A percentile compares a stretch with the other conserved stretches of the same genome.
Evolutionary conservation across 1,140 invertebrate genomes (phyloP).

Genomic region (Nasonia giraulti): DNA sequence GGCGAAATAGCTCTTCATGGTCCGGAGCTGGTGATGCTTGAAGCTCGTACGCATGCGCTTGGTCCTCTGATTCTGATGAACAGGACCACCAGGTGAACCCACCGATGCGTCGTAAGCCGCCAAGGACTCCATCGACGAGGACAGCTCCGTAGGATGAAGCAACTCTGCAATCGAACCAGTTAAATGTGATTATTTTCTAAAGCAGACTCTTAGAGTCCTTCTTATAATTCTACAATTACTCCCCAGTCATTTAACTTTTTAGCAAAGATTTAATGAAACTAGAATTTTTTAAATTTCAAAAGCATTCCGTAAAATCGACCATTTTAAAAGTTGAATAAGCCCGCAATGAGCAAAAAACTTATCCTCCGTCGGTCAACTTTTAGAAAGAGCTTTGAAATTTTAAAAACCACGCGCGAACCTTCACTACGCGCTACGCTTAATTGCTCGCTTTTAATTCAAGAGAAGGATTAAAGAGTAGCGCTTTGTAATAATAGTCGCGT

Average conservation of each 20-base stretch:
- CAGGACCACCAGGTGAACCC: conserved; percentile 81
- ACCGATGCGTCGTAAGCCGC: conserved; percentile 82
- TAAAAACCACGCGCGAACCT: too few relatives aligned
- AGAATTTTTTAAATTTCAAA: too few relatives aligned
- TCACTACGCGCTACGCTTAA: background rate
- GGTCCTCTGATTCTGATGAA: conserved; percentile 79
- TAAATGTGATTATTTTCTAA: background rate
- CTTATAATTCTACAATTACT: too few relatives aligned
- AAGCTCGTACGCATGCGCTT: conserved; percentile 97
- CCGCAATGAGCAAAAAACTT: background rate
- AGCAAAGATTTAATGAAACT: too few relatives aligned
- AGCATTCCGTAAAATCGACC: too few relatives aligned
- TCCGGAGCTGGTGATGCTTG: conserved; percentile 96
- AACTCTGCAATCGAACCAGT: conserved; percentile 75
- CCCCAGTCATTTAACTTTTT: too few relatives aligned
- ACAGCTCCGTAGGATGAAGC: conserved; percentile 82
- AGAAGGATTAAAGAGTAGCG: background rate
- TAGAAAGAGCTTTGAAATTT: background rate
- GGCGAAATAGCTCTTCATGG: conserved; percentile 98
- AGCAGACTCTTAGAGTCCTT: too few relatives aligned
- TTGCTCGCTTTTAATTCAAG: conserved; percentile 3
- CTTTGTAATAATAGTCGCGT: conserved; percentile 2
- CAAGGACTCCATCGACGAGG: conserved; percentile 85
- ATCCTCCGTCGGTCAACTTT: background rate
- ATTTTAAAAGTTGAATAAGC: too few relatives aligned